These are phyloP conservation scores for Charina bottae DNA, from an alignment of 2,113 vertebrate genomes.

Conservation along the genomic window DNA sequence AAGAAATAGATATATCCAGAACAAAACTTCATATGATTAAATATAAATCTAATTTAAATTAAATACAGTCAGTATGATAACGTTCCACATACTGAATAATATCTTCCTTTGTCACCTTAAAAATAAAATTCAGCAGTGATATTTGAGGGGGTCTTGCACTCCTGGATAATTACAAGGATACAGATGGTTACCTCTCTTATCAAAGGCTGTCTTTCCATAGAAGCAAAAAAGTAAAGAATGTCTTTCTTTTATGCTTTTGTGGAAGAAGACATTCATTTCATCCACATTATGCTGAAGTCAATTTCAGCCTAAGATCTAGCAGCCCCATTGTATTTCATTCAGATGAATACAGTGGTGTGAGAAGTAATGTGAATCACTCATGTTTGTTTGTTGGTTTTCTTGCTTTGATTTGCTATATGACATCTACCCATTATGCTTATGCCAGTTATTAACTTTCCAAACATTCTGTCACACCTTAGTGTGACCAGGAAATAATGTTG, in stretches of 20 bases:
- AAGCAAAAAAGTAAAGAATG: background rate
- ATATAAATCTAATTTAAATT: background rate
- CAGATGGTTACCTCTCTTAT: background rate
- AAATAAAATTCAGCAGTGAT: background rate
- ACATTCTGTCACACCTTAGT: background rate
- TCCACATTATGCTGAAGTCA: background rate
- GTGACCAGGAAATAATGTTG: background rate
- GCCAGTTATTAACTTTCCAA: background rate
- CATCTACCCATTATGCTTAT: background rate
- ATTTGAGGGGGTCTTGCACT: background rate
- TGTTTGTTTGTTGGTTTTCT: background rate
- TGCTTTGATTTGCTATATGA: background rate
- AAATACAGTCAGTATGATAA: background rate
- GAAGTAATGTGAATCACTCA: background rate
- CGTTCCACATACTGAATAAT: background rate
- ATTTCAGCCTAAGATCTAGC: background rate
- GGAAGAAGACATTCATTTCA: background rate
- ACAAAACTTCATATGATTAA: background rate
- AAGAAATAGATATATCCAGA: background rate
- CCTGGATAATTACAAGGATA: background rate
- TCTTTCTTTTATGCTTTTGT: background rate
- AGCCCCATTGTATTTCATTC: background rate
- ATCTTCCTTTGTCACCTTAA: background rate
- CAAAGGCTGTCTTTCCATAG: background rate
- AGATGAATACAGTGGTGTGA: background rate